phyloP scores from a whole-genome alignment of 2,113 vertebrate species.

The Synchiropus splendidus region DNA sequence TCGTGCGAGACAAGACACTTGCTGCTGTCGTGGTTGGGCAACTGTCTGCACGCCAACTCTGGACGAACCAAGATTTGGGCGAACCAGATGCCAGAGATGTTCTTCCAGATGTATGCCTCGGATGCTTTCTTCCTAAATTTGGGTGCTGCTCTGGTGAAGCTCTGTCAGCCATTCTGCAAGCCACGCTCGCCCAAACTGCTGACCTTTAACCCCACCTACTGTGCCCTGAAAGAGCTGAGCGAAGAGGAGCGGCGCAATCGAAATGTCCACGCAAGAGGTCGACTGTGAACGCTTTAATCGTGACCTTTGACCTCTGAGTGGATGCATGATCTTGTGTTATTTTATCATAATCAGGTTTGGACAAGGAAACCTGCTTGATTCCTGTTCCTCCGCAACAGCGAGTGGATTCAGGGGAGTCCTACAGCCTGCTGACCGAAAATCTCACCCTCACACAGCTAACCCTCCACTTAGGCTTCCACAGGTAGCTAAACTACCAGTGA shows the following conservation, averaged over 20 bases:
- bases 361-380: conserved; percentile 94
- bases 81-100: conserved; percentile 97
- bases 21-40: conserved; percentile 90
- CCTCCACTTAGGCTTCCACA: conserved; percentile 89
- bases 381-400: conserved; percentile 74
- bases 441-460: conserved; percentile 88
- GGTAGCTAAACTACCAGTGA: conserved; percentile 51
- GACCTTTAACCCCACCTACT: conserved; percentile 93
- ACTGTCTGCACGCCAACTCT: conserved; percentile 85
- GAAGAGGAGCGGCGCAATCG: conserved; percentile 85
- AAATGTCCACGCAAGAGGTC: conserved; percentile 88
- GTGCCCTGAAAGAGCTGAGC: conserved; percentile 83
- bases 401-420: conserved; percentile 75
- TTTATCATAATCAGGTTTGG: conserved; percentile 71
- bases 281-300: not conserved
- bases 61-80: conserved; percentile 97
- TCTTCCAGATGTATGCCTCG: conserved; percentile 92
- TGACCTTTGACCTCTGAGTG: not conserved
- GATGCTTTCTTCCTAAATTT: conserved; percentile 95
- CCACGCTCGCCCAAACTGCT: conserved; percentile 82
- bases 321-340: not conserved
- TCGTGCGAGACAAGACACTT: conserved; percentile 86
- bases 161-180: conserved; percentile 98
- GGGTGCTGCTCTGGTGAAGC: conserved; percentile 83
- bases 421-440: conserved; percentile 94